Evolutionary conservation across 1,140 invertebrate genomes (phyloP), one percentile per base, ranked within the genome.

Genomic region (Drosophila dunni): DNA sequence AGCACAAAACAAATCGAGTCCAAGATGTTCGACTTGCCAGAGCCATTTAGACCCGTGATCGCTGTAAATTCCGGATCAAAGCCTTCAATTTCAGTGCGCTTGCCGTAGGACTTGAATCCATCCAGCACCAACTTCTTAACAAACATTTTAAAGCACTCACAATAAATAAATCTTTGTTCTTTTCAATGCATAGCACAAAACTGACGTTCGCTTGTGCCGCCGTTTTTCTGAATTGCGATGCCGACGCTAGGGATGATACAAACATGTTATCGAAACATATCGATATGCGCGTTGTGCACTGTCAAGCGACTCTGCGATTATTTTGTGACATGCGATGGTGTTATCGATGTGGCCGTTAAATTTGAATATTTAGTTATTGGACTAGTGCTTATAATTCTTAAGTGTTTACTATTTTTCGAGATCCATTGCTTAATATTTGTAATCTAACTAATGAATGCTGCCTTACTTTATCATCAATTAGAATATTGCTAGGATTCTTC

Each of bases 21-120:
- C 46, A 99, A 94, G 91, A 99, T 98, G 91, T 99, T 99, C 0
- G 98, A 99, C 93, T 99, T 99, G n/a, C 99, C 99, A 72, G 97
- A 98, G 4, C 99, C 99, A 93, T 99, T 99, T 7, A 99, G 93
- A 9, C 99, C 99, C 44, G 99, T 99, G 51, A 99, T 99, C 8
- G 99, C 99, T 91, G 99, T 99, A 91, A 99, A 99, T 92, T 97
- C 95, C 5, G 94, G 95, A 93, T 99, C 98, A 92, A 99, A 99
- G 17, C 96, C 97, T 72, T 95, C 95, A n/a, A 99, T 96, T 93
- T 98, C 97, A 0, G 98, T 98, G 82, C 97, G 94, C 77, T 97
- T 96, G 0, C 98, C 98, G 83, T 99, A 99, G 0, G 98, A 99
- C 93, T 99, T 99, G 91, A 99, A 99, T 66, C 99, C 99, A 88